A percentile compares a stretch with the other conserved stretches of the same genome.
These are phyloP conservation scores for Ruditapes philippinarum DNA, from an alignment of 1,140 invertebrate genomes.

Conservation along the genomic window DNA sequence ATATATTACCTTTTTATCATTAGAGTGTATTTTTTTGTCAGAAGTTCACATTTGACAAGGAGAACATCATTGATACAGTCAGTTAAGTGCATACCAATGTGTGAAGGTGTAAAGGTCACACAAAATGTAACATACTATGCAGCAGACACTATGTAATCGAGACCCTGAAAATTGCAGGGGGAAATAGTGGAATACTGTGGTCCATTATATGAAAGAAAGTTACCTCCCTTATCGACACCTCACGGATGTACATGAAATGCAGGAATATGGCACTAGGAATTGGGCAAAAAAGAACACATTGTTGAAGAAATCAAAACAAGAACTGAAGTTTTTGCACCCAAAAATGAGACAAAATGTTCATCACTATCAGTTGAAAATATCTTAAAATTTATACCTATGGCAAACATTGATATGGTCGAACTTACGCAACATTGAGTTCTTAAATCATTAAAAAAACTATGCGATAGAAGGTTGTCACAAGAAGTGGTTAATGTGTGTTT, in stretches of 20 bases:
- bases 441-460: too few relatives aligned
- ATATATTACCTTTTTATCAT: too few relatives aligned
- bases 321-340: neutral
- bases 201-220: neutral
- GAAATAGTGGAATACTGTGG: neutral
- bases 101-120: too few relatives aligned
- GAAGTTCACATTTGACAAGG: too few relatives aligned
- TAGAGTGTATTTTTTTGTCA: too few relatives aligned
- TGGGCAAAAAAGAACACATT: neutral
- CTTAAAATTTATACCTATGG: neutral
- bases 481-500: neutral
- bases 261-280: neutral
- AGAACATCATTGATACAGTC: too few relatives aligned
- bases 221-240: neutral
- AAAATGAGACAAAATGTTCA: too few relatives aligned
- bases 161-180: neutral
- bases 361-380: neutral
- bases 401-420: neutral
- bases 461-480: neutral
- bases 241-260: neutral
- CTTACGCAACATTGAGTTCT: neutral
- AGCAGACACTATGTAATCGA: neutral
- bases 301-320: neutral
- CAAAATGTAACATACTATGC: too few relatives aligned
- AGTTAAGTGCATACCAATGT: too few relatives aligned